phyloP scores from a whole-genome alignment of 1,140 invertebrate genomes.

The Drosophila sproati region DNA sequence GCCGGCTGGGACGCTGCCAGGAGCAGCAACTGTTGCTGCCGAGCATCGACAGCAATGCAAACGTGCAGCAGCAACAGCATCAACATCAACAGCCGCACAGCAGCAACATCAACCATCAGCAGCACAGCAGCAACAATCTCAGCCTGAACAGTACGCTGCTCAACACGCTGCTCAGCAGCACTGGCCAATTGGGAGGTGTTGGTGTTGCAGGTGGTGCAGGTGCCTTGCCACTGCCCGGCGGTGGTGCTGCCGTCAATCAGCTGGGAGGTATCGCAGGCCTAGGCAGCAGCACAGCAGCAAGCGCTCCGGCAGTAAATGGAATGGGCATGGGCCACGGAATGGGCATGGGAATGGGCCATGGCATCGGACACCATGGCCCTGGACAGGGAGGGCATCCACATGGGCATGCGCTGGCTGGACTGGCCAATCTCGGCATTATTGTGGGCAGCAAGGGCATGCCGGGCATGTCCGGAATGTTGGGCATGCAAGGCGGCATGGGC shows the following conservation, averaged over 20 bases:
- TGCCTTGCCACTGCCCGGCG: slow-evolving; percentile 10
- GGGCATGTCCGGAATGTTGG: slow-evolving; percentile 28
- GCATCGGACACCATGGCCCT: slow-evolving; percentile 12
- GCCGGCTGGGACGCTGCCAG: slow-evolving; percentile 61
- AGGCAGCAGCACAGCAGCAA: slow-evolving; percentile 59
- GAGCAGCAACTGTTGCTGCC: slow-evolving; percentile 63
- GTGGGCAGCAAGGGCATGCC: slow-evolving; percentile 56
- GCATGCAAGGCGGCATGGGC: slow-evolving; percentile 34
- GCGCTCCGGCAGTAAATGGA: slow-evolving; percentile 23
- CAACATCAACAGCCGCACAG: slow-evolving; percentile 33
- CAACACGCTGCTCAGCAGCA: slow-evolving; percentile 46
- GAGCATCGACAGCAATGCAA: slow-evolving; percentile 56
- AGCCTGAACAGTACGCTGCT: slow-evolving; percentile 59
- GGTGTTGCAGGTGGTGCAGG: slow-evolving; percentile 18
- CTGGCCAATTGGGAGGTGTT: slow-evolving; percentile 24
- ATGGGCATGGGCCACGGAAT: slow-evolving; percentile 6
- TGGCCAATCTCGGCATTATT: slow-evolving; percentile 74
- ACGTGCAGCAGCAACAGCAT: slow-evolving; percentile 50
- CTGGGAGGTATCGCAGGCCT: slow-evolving; percentile 40
- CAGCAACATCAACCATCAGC: slow-evolving; percentile 43
- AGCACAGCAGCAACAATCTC: slow-evolving; percentile 43
- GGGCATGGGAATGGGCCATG: slow-evolving; percentile 25
- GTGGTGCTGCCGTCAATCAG: slow-evolving; percentile 61
- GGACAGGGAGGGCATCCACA: slow-evolving; percentile 55
- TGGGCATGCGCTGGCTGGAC: slow-evolving; percentile 69